A percentile compares a stretch with the other conserved stretches of the same genome.
These are phyloP conservation scores for Drosophila antonietae DNA, from an alignment of 2,888 invertebrate genomes.

Conservation along the genomic window DNA sequence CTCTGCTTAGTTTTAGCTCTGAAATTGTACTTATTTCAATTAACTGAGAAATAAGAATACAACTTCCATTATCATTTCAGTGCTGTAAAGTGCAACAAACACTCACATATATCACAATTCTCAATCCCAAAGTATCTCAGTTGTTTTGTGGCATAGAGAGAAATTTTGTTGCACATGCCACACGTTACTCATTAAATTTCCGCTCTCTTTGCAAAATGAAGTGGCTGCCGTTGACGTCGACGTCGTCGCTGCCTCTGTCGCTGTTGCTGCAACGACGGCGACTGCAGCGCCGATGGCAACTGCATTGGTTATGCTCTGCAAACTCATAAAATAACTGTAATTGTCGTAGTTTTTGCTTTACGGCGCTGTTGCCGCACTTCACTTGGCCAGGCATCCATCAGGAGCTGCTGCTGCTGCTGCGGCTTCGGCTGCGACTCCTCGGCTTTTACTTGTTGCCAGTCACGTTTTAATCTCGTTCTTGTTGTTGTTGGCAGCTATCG, in stretches of 20 bases:
- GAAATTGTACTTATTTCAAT: no score
- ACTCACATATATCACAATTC: neutral
- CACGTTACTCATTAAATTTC: slow-evolving; percentile 73
- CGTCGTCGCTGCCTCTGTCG: slow-evolving; percentile 1
- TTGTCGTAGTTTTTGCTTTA: slow-evolving; percentile 70
- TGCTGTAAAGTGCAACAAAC: slow-evolving; percentile 1
- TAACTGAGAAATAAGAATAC: neutral
- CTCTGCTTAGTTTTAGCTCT: no score
- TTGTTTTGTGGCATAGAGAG: no score
- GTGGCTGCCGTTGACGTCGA: slow-evolving; percentile 45
- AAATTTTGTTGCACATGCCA: slow-evolving; percentile 50
- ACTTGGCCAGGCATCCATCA: slow-evolving; percentile 14
- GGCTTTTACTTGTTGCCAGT: slow-evolving; percentile 69
- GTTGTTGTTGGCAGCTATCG: slow-evolving; percentile 38
- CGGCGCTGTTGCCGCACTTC: slow-evolving; percentile 67
- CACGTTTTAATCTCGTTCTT: slow-evolving; percentile 53
- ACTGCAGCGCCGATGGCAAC: slow-evolving; percentile 4
- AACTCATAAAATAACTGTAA: slow-evolving; percentile 80
- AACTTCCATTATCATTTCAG: neutral
- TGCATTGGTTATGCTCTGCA: slow-evolving; percentile 75
- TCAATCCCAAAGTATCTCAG: neutral
- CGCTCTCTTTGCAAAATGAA: slow-evolving; percentile 76
- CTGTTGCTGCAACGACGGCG: neutral
- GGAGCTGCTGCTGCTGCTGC: slow-evolving; percentile 13
- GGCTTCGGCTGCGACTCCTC: neutral